Conservation (phyloP, 2,888 invertebrate species). For the Alviniconcha strummeri region DNA sequence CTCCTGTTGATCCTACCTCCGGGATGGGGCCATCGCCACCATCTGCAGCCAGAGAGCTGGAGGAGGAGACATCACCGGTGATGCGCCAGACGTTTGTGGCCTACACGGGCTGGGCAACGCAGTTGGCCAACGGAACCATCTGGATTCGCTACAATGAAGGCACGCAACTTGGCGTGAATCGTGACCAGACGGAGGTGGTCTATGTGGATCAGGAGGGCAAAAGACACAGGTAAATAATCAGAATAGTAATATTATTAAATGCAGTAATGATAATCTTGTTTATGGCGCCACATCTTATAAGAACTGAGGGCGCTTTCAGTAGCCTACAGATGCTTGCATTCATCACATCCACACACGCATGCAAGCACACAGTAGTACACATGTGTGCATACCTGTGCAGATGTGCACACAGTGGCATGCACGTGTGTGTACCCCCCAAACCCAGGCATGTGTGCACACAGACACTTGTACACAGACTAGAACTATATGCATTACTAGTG, state of each 20-base stretch:
- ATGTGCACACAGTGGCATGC: neutral
- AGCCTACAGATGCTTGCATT: neutral
- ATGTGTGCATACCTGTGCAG: neutral
- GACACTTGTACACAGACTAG: no score
- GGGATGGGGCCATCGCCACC: no score
- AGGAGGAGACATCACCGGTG: constrained; percentile 7
- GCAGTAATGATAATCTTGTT: no score
- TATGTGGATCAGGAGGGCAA: constrained; percentile 41
- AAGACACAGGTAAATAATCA: constrained; percentile 23
- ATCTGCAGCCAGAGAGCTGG: neutral
- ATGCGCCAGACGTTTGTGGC: constrained; percentile 42
- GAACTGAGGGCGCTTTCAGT: neutral
- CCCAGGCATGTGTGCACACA: no score
- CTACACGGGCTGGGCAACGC: constrained; percentile 44
- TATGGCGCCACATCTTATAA: neutral
- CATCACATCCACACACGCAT: neutral
- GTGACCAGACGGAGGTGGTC: constrained; percentile 33
- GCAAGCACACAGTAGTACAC: neutral
- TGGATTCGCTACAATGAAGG: constrained; percentile 44
- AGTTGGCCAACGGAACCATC: constrained; percentile 38
- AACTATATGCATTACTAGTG: no score
- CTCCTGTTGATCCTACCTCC: no score
- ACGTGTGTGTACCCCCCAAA: no score
- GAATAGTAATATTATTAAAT: neutral
- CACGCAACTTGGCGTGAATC: constrained; percentile 39